Conservation (phyloP, 2,797 vertebrate genomes). For the Coregonus sp. region DNA sequence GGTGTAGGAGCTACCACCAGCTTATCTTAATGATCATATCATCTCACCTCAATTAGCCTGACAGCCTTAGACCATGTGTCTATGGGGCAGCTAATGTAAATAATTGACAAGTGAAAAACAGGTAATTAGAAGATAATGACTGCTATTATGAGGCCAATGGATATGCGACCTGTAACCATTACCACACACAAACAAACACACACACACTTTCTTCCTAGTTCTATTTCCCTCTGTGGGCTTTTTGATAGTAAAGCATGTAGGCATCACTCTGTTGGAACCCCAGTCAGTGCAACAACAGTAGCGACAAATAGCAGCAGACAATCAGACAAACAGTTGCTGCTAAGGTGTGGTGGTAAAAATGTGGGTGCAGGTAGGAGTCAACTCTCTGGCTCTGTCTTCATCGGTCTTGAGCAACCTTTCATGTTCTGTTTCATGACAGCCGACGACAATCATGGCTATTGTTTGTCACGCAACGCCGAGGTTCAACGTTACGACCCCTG, state of each 20-base stretch:
- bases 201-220: constrained; percentile 1
- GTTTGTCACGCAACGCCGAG: constrained; percentile 54
- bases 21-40: constrained; percentile 74
- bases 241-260: constrained; percentile 17
- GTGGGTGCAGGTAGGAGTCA: constrained; percentile 25
- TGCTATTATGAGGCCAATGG: constrained; percentile 54
- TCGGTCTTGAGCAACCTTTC: constrained; percentile 50
- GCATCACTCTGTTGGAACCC: constrained; percentile 23
- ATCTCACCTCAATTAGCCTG: constrained; percentile 54
- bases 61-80: constrained; percentile 49
- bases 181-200: constrained; percentile 13
- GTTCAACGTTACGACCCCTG: constrained; percentile 35
- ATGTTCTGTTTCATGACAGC: constrained; percentile 61
- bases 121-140: constrained; percentile 56
- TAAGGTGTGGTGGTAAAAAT: constrained; percentile 44
- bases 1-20: constrained; percentile 38
- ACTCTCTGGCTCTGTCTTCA: constrained; percentile 18
- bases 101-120: constrained; percentile 57
- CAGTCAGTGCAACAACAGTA: constrained; percentile 27
- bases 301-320: constrained; percentile 35
- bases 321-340: not conserved
- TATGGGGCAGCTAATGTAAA: constrained; percentile 62
- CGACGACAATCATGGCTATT: constrained; percentile 49
- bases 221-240: not conserved
- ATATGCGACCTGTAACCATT: constrained; percentile 43